Evolutionary conservation across 2,113 vertebrate genomes (phyloP).

Genomic region (Phyllostomus discolor): DNA sequence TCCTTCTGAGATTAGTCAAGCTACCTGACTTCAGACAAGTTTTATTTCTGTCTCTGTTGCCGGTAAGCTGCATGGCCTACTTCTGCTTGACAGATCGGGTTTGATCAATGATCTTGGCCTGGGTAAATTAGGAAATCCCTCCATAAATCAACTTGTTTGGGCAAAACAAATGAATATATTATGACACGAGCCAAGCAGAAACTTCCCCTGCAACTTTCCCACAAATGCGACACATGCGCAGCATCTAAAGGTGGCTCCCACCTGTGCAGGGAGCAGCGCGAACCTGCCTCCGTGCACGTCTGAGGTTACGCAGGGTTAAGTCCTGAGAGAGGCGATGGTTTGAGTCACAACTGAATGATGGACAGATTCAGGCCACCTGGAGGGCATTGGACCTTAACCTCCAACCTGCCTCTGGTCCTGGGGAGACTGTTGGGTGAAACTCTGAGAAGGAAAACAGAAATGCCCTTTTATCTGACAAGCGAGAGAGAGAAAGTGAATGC

Average conservation of each 20-base stretch:
- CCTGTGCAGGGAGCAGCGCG: not conserved
- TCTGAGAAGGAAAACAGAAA: not conserved
- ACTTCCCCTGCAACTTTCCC: constrained; percentile 11
- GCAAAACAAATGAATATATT: constrained; percentile 24
- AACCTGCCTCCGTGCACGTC: constrained; percentile 17
- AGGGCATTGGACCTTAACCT: not conserved
- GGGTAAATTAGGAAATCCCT: constrained; percentile 22
- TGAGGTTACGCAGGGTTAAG: not conserved
- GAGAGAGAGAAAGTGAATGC: not conserved
- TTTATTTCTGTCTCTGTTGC: not conserved
- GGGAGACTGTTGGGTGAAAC: not conserved
- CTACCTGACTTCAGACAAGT: constrained; percentile 23
- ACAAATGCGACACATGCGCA: not conserved
- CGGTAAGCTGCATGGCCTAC: not conserved
- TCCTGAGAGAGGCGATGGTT: not conserved
- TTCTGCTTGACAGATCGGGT: constrained; percentile 22
- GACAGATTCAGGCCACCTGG: not conserved
- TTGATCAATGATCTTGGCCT: constrained; percentile 24
- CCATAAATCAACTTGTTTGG: constrained; percentile 58
- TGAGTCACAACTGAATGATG: not conserved
- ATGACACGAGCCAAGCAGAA: constrained; percentile 34
- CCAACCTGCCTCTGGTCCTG: not conserved
- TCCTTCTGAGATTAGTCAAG: constrained; percentile 11
- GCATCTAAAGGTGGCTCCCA: not conserved
- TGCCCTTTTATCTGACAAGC: not conserved